Evolutionary conservation across 2,113 vertebrate species (phyloP), one percentile per base, ranked within the genome.

Genomic region (Nyctereutes procyonoides): DNA sequence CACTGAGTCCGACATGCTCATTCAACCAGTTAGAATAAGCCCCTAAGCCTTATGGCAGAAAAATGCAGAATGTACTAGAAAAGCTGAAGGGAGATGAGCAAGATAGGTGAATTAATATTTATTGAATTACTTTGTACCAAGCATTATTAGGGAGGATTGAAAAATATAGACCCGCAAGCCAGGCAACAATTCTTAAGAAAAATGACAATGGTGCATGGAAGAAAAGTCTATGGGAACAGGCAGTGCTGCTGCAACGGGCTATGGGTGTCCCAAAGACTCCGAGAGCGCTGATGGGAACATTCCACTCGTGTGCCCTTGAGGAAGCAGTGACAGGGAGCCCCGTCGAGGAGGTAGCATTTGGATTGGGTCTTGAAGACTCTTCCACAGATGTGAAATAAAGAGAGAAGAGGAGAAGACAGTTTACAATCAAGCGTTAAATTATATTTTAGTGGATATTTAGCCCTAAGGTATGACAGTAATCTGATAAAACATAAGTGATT

Each of bases 361-460:
- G 26, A 48, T 8, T 28, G 17, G 19, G 20, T 85, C 30, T 69
- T 48, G 30, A 92, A 55, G 14, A 32, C 22, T n/a, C 48, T n/a
- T 62, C 65, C 58, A 35, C 28, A 80, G n/a, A 84, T 53, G 19
- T 48, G 89, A 95, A 88, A 93, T 82, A 80, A 82, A 86, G 15
- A 91, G 10, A 90, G 38, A 93, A 71, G 48, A 58, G 48, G 62
- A 76, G 63, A 71, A 76, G 30, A 56, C 16, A 38, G 20, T 82
- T 93, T 93, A 48, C 9, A 63, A 53, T 92, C 9, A 9, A 80
- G 77, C 16, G 24, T 73, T 83, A 82, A 93, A 81, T 94, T n/a
- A 79, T 74, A 69, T 77, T 87, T 96, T 81, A 32, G n/a, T 76
- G 71, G 73, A 19, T 67, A 81, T 85, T 83, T 96, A 90, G 93